A percentile compares a stretch with the other conserved stretches of the same genome.
phyloP scores from a whole-genome alignment of 2,888 invertebrate genomes.

The Polyommatus iphigenia region DNA sequence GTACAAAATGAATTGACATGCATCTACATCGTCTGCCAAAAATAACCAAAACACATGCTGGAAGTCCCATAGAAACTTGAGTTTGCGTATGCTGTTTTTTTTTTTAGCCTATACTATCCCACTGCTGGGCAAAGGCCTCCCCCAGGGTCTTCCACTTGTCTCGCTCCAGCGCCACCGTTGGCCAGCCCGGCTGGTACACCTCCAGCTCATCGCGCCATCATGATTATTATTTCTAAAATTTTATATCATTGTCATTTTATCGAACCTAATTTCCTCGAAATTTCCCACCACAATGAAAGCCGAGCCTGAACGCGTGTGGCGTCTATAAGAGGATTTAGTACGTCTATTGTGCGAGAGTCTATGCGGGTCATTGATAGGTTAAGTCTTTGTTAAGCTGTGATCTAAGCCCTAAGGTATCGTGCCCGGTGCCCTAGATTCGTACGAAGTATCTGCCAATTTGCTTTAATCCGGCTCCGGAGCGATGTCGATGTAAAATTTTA shows the following conservation, averaged over 20 bases:
- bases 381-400: slow-evolving; percentile 21
- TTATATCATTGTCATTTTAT: background rate
- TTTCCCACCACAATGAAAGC: background rate
- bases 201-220: no score
- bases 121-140: no score
- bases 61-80: background rate
- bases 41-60: background rate
- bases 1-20: slow-evolving; percentile 14
- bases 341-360: slow-evolving; percentile 12
- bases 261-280: background rate
- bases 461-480: slow-evolving; percentile 2
- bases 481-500: background rate
- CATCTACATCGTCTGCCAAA: background rate
- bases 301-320: background rate
- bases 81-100: background rate
- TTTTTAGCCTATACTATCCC: no score
- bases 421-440: slow-evolving; percentile 1
- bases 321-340: slow-evolving; percentile 1
- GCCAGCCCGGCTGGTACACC: no score
- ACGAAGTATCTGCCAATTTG: background rate
- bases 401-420: slow-evolving; percentile 16
- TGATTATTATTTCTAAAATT: background rate
- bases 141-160: no score
- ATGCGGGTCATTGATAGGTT: slow-evolving; percentile 10
- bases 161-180: no score